Percentiles rank a stretch among this genome's conserved stretches.
These are phyloP conservation scores for Ectropis crepuscularia DNA, from an alignment of 2,888 invertebrate genomes.

Conservation along the genomic window DNA sequence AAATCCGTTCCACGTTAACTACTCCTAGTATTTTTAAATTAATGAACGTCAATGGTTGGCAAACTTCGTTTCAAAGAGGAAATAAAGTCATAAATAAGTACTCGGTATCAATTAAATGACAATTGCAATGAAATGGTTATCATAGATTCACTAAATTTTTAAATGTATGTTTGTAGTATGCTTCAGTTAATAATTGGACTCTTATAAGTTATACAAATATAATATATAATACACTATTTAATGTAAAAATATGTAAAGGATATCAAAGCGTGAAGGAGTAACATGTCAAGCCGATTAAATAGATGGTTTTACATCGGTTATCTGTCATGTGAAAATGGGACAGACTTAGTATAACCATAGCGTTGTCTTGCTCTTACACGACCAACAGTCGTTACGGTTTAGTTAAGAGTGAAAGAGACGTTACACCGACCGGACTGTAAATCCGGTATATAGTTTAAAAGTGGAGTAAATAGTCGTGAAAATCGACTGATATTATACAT, in stretches of 20 bases:
- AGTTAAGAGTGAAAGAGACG: too few species aligned
- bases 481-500: slow-evolving; percentile 59
- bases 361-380: too few species aligned
- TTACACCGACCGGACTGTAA: background rate
- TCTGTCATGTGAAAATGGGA: too few species aligned
- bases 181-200: slow-evolving; percentile 3
- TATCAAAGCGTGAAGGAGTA: too few species aligned
- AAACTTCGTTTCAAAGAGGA: too few species aligned
- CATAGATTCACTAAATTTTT: slow-evolving; percentile 32
- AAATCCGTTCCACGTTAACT: too few species aligned
- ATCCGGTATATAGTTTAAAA: background rate
- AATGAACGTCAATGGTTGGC: too few species aligned
- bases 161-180: slow-evolving; percentile 15
- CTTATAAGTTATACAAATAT: background rate
- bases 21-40: too few species aligned
- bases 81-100: slow-evolving; percentile 28
- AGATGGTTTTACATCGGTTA: too few species aligned
- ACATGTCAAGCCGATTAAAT: too few species aligned
- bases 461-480: slow-evolving; percentile 12
- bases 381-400: too few species aligned
- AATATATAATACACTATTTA: background rate
- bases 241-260: background rate
- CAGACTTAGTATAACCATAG: too few species aligned
- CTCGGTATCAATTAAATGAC: slow-evolving; percentile 35
- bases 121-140: slow-evolving; percentile 32